phyloP scores from a whole-genome alignment of 2,888 invertebrate genomes.

The Microctonus hyperodae region DNA sequence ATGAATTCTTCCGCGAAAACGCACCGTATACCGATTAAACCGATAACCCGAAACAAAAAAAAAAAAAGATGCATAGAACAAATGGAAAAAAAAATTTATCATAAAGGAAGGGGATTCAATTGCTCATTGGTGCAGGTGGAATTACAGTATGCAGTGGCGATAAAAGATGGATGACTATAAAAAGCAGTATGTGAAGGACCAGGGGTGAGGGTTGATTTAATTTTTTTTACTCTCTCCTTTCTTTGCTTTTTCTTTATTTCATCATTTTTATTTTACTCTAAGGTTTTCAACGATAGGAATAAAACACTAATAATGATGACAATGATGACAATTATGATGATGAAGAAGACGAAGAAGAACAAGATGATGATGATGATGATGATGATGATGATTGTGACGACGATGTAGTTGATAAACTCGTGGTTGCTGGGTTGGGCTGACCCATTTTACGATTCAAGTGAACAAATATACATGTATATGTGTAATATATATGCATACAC shows the following conservation, averaged over 20 bases:
- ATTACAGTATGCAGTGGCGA: neutral
- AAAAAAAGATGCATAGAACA: neutral
- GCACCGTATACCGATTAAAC: no score
- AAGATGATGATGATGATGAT: no score
- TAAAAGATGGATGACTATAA: neutral
- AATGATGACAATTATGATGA: no score
- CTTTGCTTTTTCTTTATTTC: neutral
- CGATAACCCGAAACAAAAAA: neutral
- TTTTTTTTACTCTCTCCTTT: neutral
- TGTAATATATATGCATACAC: slow-evolving; percentile 21
- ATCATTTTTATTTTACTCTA: neutral
- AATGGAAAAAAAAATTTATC: neutral
- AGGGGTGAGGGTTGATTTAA: neutral
- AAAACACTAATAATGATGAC: neutral
- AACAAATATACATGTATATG: no score
- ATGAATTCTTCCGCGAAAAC: neutral
- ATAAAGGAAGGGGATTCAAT: no score
- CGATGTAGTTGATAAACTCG: neutral
- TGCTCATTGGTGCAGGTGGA: neutral
- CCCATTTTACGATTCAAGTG: slow-evolving; percentile 42
- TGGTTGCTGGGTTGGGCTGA: slow-evolving; percentile 49
- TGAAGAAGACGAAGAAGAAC: neutral
- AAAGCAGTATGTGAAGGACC: neutral
- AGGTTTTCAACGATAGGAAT: neutral
- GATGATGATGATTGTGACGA: neutral